These are phyloP conservation scores for Nomada goodeniana DNA, from an alignment of 2,888 invertebrate species.

Conservation along the genomic window DNA sequence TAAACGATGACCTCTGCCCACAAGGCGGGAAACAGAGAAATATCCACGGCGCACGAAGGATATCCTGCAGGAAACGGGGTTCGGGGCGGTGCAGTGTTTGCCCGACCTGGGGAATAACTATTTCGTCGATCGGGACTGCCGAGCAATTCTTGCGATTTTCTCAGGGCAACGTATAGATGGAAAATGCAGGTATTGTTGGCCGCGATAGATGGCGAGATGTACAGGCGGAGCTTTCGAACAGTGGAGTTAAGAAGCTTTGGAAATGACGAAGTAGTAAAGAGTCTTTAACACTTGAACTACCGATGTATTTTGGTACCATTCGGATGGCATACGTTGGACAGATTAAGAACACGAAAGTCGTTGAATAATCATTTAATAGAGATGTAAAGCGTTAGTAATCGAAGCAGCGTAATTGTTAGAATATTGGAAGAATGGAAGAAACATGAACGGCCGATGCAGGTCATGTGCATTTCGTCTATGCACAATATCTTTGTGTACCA, in stretches of 20 bases:
- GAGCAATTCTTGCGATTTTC: neutral
- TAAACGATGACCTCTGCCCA: slow-evolving; percentile 38
- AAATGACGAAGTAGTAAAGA: neutral
- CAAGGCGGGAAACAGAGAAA: neutral
- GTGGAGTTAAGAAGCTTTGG: too few species aligned
- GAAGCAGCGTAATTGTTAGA: too few species aligned
- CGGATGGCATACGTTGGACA: neutral
- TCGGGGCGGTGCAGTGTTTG: slow-evolving; percentile 21
- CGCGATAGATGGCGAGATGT: neutral
- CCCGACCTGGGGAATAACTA: slow-evolving; percentile 8
- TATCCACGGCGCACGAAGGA: slow-evolving; percentile 14
- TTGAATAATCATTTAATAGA: neutral
- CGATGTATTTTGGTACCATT: neutral
- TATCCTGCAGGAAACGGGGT: slow-evolving; percentile 21
- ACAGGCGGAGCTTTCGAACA: neutral
- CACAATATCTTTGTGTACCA: too few species aligned
- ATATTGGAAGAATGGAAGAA: too few species aligned
- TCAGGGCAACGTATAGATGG: neutral
- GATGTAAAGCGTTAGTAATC: too few species aligned
- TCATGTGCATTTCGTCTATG: too few species aligned
- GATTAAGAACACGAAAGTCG: too few species aligned
- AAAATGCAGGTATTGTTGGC: neutral
- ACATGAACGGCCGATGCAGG: too few species aligned
- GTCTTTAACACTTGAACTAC: neutral
- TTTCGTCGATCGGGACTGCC: slow-evolving; percentile 10